Conservation (phyloP, 2,113 vertebrate genomes). For the Andinoacara biseriatus region DNA sequence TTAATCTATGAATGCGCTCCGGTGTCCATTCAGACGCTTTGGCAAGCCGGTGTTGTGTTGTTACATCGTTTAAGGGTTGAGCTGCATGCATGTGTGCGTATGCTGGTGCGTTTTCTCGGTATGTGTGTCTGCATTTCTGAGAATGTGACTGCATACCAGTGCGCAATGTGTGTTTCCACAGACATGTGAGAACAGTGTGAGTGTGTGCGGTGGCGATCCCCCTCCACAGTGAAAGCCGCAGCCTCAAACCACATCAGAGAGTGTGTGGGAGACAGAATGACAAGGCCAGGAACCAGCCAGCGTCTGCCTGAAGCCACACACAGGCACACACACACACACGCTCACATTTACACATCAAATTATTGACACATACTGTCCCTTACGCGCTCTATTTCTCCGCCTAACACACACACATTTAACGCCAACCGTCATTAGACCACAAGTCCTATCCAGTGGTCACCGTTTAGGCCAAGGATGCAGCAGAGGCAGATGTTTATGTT, state of each 20-base stretch:
- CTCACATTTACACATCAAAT: slow-evolving; percentile 33
- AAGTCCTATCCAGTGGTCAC: slow-evolving; percentile 60
- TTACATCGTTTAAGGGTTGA: slow-evolving; percentile 59
- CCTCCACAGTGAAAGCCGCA: slow-evolving; percentile 74
- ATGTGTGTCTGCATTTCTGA: slow-evolving; percentile 65
- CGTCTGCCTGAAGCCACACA: slow-evolving; percentile 74
- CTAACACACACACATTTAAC: slow-evolving; percentile 43
- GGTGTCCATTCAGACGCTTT: slow-evolving; percentile 65
- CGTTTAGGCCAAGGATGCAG: slow-evolving; percentile 55
- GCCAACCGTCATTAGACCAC: slow-evolving; percentile 59
- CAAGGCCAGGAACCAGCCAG: slow-evolving; percentile 74
- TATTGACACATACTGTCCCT: slow-evolving; percentile 59
- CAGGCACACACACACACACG: slow-evolving; percentile 54
- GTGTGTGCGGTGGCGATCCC: slow-evolving; percentile 71
- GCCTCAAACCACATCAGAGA: slow-evolving; percentile 74
- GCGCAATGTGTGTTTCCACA: slow-evolving; percentile 75
- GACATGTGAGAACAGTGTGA: slow-evolving; percentile 78
- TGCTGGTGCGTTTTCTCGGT: slow-evolving; percentile 20
- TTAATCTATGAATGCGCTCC: slow-evolving; percentile 55
- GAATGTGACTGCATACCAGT: slow-evolving; percentile 73
- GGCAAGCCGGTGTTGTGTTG: slow-evolving; percentile 59
- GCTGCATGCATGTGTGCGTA: slow-evolving; percentile 27
- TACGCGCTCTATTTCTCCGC: not conserved
- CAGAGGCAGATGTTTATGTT: slow-evolving; percentile 65
- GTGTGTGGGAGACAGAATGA: slow-evolving; percentile 77